These are phyloP conservation scores for Tridacna crocea DNA, from an alignment of 2,888 invertebrate species.

Conservation along the genomic window DNA sequence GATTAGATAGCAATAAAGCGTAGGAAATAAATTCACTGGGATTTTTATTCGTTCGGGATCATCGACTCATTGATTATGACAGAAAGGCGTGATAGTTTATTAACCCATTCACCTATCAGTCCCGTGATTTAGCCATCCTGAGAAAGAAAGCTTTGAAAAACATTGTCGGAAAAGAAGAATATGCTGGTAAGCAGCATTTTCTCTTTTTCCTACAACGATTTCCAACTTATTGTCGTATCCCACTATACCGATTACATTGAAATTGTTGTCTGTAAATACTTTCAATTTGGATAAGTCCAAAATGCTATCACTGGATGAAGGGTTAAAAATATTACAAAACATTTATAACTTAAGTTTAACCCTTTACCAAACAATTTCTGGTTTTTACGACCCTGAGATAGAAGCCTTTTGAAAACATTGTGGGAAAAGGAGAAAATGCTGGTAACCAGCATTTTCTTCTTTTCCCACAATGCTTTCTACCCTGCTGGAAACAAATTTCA, in stretches of 20 bases:
- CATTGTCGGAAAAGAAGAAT: not conserved
- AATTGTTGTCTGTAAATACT: not conserved
- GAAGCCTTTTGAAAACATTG: not conserved
- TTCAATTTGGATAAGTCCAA: not conserved
- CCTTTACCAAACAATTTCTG: no score
- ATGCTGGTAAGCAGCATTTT: not conserved
- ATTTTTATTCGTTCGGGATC: no score
- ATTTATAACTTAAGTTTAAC: no score
- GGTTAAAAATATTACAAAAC: no score
- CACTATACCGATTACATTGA: no score
- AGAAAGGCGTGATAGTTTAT: no score
- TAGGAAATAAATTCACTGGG: no score
- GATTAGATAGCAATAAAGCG: no score
- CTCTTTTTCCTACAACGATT: not conserved
- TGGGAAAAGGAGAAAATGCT: not conserved
- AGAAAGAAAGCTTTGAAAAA: not conserved
- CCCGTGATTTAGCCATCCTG: not conserved
- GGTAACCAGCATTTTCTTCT: not conserved
- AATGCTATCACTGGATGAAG: not conserved
- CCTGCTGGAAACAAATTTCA: no score
- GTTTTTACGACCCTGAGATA: no score
- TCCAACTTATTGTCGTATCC: no score
- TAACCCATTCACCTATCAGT: not conserved
- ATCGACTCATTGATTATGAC: no score
- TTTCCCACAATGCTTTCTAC: not conserved